A percentile compares a stretch with the other conserved stretches of the same genome.
These are phyloP conservation scores for Strix uralensis DNA, from an alignment of 2,113 vertebrate species.

Conservation along the genomic window DNA sequence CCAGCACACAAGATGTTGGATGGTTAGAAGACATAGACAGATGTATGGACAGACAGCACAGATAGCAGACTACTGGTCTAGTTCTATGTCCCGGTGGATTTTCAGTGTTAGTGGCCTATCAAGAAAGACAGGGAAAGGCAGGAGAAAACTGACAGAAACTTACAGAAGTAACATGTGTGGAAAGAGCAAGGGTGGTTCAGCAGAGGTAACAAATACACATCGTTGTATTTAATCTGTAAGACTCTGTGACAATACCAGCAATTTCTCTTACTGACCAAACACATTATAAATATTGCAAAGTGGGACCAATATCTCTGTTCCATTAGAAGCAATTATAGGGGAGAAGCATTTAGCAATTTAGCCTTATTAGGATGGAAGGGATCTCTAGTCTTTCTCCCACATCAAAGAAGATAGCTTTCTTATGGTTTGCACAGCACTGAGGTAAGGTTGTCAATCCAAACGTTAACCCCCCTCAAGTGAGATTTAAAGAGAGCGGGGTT, in stretches of 20 bases:
- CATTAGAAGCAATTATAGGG: neutral
- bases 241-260: neutral
- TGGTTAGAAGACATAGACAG: neutral
- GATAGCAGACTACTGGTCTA: neutral
- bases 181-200: neutral
- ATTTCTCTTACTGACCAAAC: neutral
- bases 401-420: neutral
- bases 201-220: neutral
- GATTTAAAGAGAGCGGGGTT: neutral
- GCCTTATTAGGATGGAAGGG: neutral
- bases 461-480: neutral
- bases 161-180: rapidly evolving
- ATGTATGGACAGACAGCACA: neutral
- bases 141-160: neutral
- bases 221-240: neutral
- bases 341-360: neutral
- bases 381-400: neutral
- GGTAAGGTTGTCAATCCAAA: neutral
- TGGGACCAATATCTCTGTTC: neutral
- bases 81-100: neutral
- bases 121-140: neutral
- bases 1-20: rapidly evolving
- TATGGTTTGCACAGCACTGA: neutral
- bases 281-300: neutral
- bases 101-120: neutral